Base-by-base conservation (phyloP, 1,140 invertebrate genomes). In the Drosophila melanogaster region DNA sequence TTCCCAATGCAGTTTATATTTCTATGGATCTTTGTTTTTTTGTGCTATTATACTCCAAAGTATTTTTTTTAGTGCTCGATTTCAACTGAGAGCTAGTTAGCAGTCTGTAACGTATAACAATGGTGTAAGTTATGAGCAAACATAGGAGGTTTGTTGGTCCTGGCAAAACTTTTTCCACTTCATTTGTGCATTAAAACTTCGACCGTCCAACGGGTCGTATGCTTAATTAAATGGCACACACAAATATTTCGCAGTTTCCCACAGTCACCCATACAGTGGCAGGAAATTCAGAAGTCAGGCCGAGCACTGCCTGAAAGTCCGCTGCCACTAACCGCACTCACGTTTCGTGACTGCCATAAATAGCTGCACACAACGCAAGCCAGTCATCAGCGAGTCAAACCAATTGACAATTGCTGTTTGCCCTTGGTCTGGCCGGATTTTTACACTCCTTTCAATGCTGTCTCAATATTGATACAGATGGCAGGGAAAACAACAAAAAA, bases 381-480 rank as follows among this genome's bases (percentile, higher is more conserved):
- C 26, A 49, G 55, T 17, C 17, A 33, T 17, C 17, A 33, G 37
- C 35, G 22, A 60, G 62, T 30, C 65, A 69, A 43, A 65, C 64
- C 46, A 59, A 38, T 67, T 67, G 73, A 77, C 72, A 76, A 76
- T 66, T 57, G 60, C 35, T 60, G 54, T 75, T 67, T 79, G 81
- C 54, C 54, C 66, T 73, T 54, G 81, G 67, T 80, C 81, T 75
- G 76, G 79, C 50, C 50, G 54, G 81, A 86, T 87, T 87, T 87
- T 86, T 81, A 81, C 74, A 78, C 78, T 85, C 51, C 74, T 85
- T 77, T 81, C 81, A 81, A 67, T 87, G 69, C 70, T 61, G 75
- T 79, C 78, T 65, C 84, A 86, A 86, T 86, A 86, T 86, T 86
- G 73, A 69, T 64, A 72, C 79, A 86, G 70, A 55, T 58, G 17